Percentiles rank a stretch among this genome's conserved stretches.
These are phyloP conservation scores for Drosophila mauritiana DNA, from an alignment of 1,140 invertebrate species.

Conservation along the genomic window DNA sequence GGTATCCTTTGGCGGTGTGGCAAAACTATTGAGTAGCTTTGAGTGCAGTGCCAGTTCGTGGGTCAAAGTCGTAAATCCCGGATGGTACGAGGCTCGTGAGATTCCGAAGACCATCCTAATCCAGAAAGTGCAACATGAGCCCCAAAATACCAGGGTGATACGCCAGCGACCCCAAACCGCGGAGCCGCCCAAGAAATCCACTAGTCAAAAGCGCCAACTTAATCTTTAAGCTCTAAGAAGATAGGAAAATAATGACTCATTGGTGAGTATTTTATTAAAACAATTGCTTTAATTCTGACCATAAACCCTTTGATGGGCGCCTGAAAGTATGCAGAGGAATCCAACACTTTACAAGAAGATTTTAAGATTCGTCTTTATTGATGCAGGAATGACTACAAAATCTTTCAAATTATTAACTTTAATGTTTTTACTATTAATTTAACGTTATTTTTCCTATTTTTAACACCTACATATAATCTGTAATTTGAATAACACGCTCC, in stretches of 20 bases:
- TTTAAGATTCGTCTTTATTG: too few relatives aligned
- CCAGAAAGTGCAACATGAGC: constrained; percentile 17
- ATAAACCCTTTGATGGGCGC: too few relatives aligned
- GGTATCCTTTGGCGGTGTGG: constrained; percentile 47
- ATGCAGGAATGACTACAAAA: too few relatives aligned
- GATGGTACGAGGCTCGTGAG: constrained; percentile 50
- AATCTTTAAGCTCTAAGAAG: not conserved
- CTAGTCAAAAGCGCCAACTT: not conserved
- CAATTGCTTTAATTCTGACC: too few relatives aligned
- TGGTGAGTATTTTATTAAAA: not conserved
- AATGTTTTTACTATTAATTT: too few relatives aligned
- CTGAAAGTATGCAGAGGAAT: too few relatives aligned
- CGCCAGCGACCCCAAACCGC: not conserved
- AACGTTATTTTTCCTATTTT: too few relatives aligned
- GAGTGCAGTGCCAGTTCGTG: constrained; percentile 22
- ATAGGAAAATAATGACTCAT: not conserved
- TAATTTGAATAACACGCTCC: too few relatives aligned
- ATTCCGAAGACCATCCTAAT: constrained; percentile 40
- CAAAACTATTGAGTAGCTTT: constrained; percentile 32
- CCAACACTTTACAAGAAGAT: too few relatives aligned
- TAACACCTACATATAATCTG: too few relatives aligned
- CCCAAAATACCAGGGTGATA: constrained; percentile 13
- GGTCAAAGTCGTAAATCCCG: constrained; percentile 52
- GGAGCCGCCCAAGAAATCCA: not conserved
- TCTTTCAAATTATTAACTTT: too few relatives aligned